Base-by-base conservation (phyloP, 2,113 vertebrate species). In the Ctenomys sociabilis region DNA sequence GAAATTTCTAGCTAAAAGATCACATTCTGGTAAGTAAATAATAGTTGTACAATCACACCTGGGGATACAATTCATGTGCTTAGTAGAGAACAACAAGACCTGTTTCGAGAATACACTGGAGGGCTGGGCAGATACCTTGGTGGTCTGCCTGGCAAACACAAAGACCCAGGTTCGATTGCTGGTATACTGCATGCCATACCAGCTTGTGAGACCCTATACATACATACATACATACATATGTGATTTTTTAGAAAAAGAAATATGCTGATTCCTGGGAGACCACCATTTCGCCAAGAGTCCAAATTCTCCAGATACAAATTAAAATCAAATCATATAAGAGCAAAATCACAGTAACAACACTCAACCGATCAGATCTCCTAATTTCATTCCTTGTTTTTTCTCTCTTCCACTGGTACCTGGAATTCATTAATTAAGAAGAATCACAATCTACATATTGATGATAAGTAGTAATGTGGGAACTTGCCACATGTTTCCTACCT, bases 1-100 rank as follows among this genome's bases (percentile, higher is more conserved):
- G 84, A 70, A 45, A 57, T 85, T 92, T 92, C n/a, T 81, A 59
- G 37, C 54, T 83, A 73, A 83, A 87, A 35, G n/a, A 85, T 19
- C 8, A 81, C 4, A 17, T 43, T 86, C 80, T 78, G 22, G 93
- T 88, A 88, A 89, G 43, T 45, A 21, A 93, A 63, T 72, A 91
- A 54, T 61, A 54, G 77, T 70, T 91, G 21, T 80, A 72, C 12
- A 80, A 77, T 52, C 63, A 52, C 37, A 73, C 5, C 7, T 81
- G 66, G 32, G 22, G 86, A 45, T 64, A 73, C 30, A 61, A 92
- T 28, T 2, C 11, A 52, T 84, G 77, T 24, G 32, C 11, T 94
- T 63, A n/a, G 30, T 70, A 40, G 11, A 96, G 8, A 84, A 59
- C 6, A 61, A 35, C 9, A 24, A 75, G 11, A 49, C 6, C 3